These are phyloP conservation scores for Spisula solida DNA, from an alignment of 2,888 invertebrate species.

Conservation along the genomic window DNA sequence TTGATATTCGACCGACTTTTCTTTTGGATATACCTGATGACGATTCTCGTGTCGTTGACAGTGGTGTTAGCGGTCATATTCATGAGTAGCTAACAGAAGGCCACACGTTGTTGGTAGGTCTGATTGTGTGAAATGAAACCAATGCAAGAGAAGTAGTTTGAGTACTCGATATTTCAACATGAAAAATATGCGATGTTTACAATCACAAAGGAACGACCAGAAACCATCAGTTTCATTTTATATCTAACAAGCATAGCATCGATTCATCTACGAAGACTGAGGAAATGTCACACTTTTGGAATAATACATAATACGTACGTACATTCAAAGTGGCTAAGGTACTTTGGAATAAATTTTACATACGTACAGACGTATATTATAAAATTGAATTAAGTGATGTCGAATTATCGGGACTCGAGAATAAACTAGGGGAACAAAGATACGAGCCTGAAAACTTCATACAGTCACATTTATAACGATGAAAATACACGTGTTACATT, in stretches of 20 bases:
- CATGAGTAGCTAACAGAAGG: conserved; percentile 51
- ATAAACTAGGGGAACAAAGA: background rate
- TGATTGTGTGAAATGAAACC: background rate
- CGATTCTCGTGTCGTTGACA: conserved; percentile 83
- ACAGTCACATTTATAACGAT: background rate
- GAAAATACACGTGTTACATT: background rate
- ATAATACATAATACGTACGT: too few species aligned
- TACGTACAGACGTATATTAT: too few species aligned
- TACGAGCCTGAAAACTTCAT: background rate
- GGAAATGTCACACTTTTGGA: too few species aligned
- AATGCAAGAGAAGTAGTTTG: background rate
- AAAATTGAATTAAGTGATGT: background rate
- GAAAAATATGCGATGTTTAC: background rate
- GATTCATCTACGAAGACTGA: too few species aligned
- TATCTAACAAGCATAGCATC: background rate
- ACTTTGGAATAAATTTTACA: too few species aligned
- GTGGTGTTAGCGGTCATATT: conserved; percentile 80
- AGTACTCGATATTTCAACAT: background rate
- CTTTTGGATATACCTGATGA: conserved; percentile 84
- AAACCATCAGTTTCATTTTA: background rate
- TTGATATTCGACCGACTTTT: conserved; percentile 86
- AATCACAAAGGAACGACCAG: background rate
- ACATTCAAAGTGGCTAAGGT: too few species aligned
- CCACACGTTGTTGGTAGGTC: background rate
- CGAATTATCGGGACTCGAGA: background rate